Evolutionary conservation across 2,797 vertebrate genomes (phyloP).

Genomic region (Gymnothorax reevesii): DNA sequence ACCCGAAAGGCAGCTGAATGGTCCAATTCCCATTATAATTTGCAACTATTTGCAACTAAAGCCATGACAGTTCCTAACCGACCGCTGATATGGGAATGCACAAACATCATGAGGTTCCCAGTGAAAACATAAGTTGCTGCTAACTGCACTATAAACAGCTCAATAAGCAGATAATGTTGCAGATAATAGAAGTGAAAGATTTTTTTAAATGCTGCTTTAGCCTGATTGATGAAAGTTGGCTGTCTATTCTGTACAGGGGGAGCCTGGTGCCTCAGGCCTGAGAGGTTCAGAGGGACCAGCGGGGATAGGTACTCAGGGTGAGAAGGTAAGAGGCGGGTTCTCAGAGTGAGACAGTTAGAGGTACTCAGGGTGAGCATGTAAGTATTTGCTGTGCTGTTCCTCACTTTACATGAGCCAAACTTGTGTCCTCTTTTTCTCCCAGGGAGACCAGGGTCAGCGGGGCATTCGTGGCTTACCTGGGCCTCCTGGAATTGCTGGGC

Average conservation of each 20-base stretch:
- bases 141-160: no score
- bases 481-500: constrained; percentile 78
- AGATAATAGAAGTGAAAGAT: no score
- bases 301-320: constrained; percentile 84
- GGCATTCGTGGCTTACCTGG: constrained; percentile 86
- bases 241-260: constrained; percentile 70
- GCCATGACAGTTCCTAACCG: not conserved
- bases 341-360: constrained; percentile 80
- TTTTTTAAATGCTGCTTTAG: no score
- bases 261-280: constrained; percentile 78
- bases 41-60: not conserved
- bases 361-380: constrained; percentile 87
- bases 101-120: not conserved
- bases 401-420: not conserved
- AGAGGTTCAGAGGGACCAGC: constrained; percentile 80
- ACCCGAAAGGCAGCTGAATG: not conserved
- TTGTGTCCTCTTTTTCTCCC: constrained; percentile 21
- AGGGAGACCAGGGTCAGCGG: constrained; percentile 89
- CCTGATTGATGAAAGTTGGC: no score
- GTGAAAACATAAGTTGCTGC: not conserved
- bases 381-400: not conserved
- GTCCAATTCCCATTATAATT: not conserved
- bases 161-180: no score
- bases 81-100: not conserved
- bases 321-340: constrained; percentile 78